Evolutionary conservation across 2,113 vertebrate species (phyloP).

Genomic region (Urocynchramus pylzowi): DNA sequence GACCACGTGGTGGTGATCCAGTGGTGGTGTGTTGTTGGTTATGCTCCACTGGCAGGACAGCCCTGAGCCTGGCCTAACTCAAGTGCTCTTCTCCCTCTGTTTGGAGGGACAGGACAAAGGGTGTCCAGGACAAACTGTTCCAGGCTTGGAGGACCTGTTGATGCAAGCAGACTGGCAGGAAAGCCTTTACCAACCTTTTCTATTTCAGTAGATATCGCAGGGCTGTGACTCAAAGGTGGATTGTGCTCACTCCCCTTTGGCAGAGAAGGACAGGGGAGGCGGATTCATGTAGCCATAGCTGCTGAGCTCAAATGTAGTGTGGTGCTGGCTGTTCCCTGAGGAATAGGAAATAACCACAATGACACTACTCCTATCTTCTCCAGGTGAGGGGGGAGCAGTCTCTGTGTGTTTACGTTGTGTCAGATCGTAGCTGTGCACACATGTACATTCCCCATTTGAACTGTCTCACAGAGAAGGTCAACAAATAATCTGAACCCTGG

Average conservation of each 20-base stretch:
- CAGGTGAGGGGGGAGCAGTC: not conserved
- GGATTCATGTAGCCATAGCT: not conserved
- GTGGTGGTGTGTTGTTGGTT: not conserved
- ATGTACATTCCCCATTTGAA: not conserved
- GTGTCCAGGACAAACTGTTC: not conserved
- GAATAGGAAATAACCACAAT: not conserved
- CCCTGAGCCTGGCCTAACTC: not conserved
- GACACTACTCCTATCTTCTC: not conserved
- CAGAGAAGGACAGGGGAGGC: not conserved
- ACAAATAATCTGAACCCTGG: constrained; percentile 11
- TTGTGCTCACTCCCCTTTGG: not conserved
- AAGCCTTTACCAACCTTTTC: not conserved
- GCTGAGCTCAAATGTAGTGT: not conserved
- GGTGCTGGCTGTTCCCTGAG: not conserved
- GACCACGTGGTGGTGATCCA: not conserved
- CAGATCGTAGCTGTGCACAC: fast-evolving
- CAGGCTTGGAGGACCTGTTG: not conserved
- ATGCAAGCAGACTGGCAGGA: not conserved
- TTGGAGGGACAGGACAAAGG: not conserved
- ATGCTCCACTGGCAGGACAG: not conserved
- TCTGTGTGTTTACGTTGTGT: not conserved
- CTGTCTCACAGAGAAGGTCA: not conserved
- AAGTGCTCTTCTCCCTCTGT: not conserved
- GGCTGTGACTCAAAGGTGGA: not conserved
- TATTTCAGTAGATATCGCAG: not conserved